Evolutionary conservation across 2,888 invertebrate genomes (phyloP), one percentile per base, ranked within the genome.

Genomic region (Argyresthia goedartella): DNA sequence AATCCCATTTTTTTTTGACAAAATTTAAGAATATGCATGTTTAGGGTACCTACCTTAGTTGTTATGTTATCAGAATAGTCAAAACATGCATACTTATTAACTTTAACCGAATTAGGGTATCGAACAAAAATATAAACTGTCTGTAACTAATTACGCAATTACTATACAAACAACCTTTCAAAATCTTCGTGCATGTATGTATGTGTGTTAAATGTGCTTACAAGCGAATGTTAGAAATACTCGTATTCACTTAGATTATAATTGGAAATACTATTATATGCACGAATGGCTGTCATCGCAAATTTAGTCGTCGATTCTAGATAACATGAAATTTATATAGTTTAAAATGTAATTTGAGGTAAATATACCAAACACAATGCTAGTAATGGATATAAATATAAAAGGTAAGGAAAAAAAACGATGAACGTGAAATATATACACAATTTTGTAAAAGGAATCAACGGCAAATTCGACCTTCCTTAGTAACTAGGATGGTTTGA

Each of bases 281-380:
- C 49, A 49, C 33, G 42, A 10, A 50, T 50, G 50, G 43, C 49
- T 50, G 50, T 44, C 43, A 50, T 50, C 43, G 14, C 35, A 48
- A 34, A 50, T 9, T 35, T 50, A 50, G 34, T 50, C 16, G 50
- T 44, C 50, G 33, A 50, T 16, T 49, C n/a, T 50, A 50, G 50
- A 16, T 50, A 50, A 41, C 15, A 43, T 43, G 34, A 50, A 33
- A 46, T 46, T 33, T 49, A 49, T 41, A 42, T 15, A 39, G 16
- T 36, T 10, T 46, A 46, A 33, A 46, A 46, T 46, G 6, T 35
- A 41, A 49, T 49, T 25, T 46, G 46, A 13, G 25, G 13, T 49
- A 16, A 49, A 41, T 16, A 43, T 43, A 44, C 16, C 34, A 50
- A 35, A 49, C 41, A n/a, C 25, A 42, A 15, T 13, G 41, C 25